Conservation (phyloP, 2,888 invertebrate genomes). For the Phasia obesa region DNA sequence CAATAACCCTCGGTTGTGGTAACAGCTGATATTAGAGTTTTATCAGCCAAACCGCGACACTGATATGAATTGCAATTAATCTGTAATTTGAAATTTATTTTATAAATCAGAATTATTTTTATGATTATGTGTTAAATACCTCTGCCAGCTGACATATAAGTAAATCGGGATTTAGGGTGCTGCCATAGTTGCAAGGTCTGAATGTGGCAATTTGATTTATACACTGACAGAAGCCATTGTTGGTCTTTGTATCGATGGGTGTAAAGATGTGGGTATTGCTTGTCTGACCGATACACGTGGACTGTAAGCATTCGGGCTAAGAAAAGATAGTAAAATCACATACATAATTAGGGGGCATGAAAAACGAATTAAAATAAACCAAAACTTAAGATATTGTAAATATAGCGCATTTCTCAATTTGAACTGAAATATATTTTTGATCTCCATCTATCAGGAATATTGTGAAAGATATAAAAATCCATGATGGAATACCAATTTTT, state of each 20-base stretch:
- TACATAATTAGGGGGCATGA: too few species aligned
- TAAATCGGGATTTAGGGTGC: slow-evolving; percentile 28
- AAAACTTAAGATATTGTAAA: too few species aligned
- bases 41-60: slow-evolving; percentile 44
- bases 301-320: slow-evolving; percentile 52
- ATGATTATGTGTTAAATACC: not conserved
- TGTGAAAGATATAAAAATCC: too few species aligned
- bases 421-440: too few species aligned
- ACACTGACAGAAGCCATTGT: slow-evolving; percentile 57
- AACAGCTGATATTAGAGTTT: slow-evolving; percentile 50
- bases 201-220: slow-evolving; percentile 45
- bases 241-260: slow-evolving; percentile 16
- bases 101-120: not conserved
- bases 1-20: slow-evolving; percentile 55
- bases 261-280: not conserved
- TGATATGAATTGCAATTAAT: slow-evolving; percentile 57
- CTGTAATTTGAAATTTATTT: slow-evolving; percentile 8
- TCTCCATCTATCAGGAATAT: too few species aligned
- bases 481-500: too few species aligned
- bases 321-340: not conserved
- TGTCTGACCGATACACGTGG: slow-evolving; percentile 8
- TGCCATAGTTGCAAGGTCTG: slow-evolving; percentile 19
- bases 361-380: too few species aligned
- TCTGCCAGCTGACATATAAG: slow-evolving; percentile 43
- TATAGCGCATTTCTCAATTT: too few species aligned